These are phyloP conservation scores for Harpalus rubripes DNA, from an alignment of 2,888 invertebrate species.

Conservation along the genomic window DNA sequence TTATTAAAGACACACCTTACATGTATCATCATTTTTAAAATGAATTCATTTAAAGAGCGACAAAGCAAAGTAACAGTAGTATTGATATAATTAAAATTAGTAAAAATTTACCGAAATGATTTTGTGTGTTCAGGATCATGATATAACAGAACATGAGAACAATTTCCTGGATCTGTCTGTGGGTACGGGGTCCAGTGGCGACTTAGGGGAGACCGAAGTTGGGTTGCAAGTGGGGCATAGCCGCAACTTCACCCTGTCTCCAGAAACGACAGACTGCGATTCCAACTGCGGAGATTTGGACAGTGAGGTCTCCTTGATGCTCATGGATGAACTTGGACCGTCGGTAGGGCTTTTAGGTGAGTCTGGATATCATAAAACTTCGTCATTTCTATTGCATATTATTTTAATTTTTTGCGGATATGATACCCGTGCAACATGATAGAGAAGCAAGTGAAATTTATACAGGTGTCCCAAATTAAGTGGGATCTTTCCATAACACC, in stretches of 20 bases:
- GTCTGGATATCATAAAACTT: not conserved
- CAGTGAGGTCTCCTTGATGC: slow-evolving; percentile 89
- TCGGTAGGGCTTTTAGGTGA: slow-evolving; percentile 75
- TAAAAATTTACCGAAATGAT: not conserved
- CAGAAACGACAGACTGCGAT: slow-evolving; percentile 95
- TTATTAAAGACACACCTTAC: not conserved
- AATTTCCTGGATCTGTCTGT: slow-evolving; percentile 82
- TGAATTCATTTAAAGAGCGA: slow-evolving; percentile 3
- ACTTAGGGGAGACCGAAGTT: slow-evolving; percentile 83
- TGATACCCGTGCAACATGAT: too few relatives aligned
- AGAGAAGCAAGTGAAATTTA: not conserved
- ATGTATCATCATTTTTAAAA: not conserved
- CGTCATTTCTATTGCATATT: too few relatives aligned
- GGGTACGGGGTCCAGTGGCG: slow-evolving; percentile 83
- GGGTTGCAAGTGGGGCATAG: slow-evolving; percentile 85
- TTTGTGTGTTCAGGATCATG: slow-evolving; percentile 75
- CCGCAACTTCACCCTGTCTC: slow-evolving; percentile 92
- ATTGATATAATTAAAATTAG: not conserved
- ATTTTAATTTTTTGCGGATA: too few relatives aligned
- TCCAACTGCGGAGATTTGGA: slow-evolving; percentile 92
- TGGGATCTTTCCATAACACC: too few relatives aligned
- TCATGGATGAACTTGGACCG: slow-evolving; percentile 83
- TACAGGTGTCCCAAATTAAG: not conserved
- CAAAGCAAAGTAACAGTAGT: slow-evolving; percentile 1
- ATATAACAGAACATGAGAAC: slow-evolving; percentile 80